Evolutionary conservation across 2,888 invertebrate species (phyloP).

Genomic region (Drosophila mayaguana): DNA sequence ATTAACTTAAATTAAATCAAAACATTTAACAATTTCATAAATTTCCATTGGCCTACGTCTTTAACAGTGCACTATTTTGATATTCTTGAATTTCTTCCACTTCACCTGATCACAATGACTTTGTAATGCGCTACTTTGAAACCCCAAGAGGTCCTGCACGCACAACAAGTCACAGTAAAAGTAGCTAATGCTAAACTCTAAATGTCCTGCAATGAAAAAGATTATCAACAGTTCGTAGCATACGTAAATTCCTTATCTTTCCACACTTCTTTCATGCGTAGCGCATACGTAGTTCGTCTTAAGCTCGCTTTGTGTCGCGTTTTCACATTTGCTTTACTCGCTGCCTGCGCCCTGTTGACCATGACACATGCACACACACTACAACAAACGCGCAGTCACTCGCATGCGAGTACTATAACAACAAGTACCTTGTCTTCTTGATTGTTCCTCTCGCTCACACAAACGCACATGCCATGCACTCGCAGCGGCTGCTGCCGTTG

Average conservation of each 20-base stretch:
- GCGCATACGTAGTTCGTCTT: conserved; percentile 16
- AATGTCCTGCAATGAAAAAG: no score
- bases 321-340: conserved; percentile 8
- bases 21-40: background rate
- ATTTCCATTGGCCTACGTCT: conserved; percentile 10
- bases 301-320: background rate
- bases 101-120: background rate
- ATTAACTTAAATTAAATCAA: background rate
- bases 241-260: no score
- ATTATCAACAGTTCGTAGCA: no score
- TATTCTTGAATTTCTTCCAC: background rate
- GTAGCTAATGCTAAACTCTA: background rate
- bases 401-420: background rate
- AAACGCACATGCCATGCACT: background rate
- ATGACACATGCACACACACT: conserved; percentile 55
- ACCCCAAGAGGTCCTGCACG: no score
- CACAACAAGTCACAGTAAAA: no score
- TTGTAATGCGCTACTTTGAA: background rate
- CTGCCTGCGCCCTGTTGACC: conserved; percentile 48
- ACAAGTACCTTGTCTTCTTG: conserved; percentile 8
- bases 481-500: conserved; percentile 2
- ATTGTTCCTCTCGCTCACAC: conserved; percentile 9
- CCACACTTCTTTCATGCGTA: background rate
- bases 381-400: background rate
- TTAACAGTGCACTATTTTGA: conserved; percentile 19